These are phyloP conservation scores for Neolamprologus devosi DNA, from an alignment of 2,113 vertebrate species.

Conservation along the genomic window DNA sequence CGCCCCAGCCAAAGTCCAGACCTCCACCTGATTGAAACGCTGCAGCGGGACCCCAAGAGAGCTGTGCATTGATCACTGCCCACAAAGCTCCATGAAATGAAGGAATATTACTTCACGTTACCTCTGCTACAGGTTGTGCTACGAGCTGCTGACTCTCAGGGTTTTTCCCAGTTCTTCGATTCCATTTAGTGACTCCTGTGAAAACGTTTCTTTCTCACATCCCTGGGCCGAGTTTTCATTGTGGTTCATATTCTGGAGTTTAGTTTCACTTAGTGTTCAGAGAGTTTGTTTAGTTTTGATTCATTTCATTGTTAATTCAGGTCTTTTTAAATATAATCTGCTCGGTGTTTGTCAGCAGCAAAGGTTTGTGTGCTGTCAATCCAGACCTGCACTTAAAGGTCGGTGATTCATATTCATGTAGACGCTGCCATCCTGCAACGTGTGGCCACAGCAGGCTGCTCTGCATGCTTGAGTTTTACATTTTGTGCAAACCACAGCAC, in stretches of 20 bases:
- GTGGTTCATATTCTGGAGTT: neutral
- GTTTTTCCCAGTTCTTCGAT: neutral
- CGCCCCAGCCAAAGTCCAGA: neutral
- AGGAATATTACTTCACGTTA: neutral
- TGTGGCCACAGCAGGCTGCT: neutral
- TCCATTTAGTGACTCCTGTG: neutral
- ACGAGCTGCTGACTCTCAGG: neutral
- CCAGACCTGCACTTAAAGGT: neutral
- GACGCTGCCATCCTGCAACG: neutral
- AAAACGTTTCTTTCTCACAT: neutral
- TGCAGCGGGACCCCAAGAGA: neutral
- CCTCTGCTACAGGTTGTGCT: neutral
- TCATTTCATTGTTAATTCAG: neutral
- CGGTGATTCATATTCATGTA: neutral
- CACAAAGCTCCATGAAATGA: neutral
- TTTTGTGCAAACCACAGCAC: neutral
- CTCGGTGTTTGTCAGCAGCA: neutral
- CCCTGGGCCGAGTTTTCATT: accelerated
- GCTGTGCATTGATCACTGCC: neutral
- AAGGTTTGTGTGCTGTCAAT: neutral
- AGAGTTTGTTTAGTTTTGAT: neutral
- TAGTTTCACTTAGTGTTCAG: neutral
- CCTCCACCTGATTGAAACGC: neutral
- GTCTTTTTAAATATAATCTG: neutral
- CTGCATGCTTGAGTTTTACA: neutral